Base-by-base conservation (phyloP, 2,797 vertebrate genomes). In the Phataginus tricuspis region DNA sequence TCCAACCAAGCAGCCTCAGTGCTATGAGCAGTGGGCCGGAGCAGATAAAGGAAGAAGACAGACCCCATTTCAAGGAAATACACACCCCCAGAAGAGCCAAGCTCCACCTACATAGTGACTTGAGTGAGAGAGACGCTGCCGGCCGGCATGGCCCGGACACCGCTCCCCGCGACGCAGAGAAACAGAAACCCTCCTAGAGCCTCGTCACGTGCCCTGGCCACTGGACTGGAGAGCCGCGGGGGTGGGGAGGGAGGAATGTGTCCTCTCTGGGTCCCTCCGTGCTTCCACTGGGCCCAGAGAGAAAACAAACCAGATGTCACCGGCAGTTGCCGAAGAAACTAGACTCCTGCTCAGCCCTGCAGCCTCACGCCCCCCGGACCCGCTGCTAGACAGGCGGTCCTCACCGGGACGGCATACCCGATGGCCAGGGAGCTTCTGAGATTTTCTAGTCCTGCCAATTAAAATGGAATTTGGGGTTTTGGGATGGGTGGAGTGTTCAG, bases 271-370 rank as follows among this genome's bases (percentile, higher is more conserved):
- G 53, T 78, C 86, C 49, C 86, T 64, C 49, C 6, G 0, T 74
- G n/a, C 39, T 53, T 95, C 84, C 23, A 63, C 83, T n/a, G 57
- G 53, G 31, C 77, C 74, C 23, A 80, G 42, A 78, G 94, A 53
- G 39, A 80, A 95, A 75, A 53, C 86, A 93, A 87, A 86, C 18
- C 87, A 68, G 64, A 78, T 82, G 77, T 94, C 45, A 34, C 34
- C 71, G 79, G 71, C 45, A 27, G 23, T 55, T 79, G 78, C 45
- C 53, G 45, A 88, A 80, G 37, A 69, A 82, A 51, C 4, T 14
- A 21, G 79, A 61, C 64, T 85, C 66, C 90, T 57, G 86, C 31
- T 21, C 1, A 63, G 7, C 25, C 31, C 68, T 61, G 63, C 21
- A 7, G 86, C 89, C 78, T 27, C 5, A 84, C n/a, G 64, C n/a